Base-by-base conservation (phyloP, 2,888 invertebrate genomes). In the Ptycholaimellus sp. region DNA sequence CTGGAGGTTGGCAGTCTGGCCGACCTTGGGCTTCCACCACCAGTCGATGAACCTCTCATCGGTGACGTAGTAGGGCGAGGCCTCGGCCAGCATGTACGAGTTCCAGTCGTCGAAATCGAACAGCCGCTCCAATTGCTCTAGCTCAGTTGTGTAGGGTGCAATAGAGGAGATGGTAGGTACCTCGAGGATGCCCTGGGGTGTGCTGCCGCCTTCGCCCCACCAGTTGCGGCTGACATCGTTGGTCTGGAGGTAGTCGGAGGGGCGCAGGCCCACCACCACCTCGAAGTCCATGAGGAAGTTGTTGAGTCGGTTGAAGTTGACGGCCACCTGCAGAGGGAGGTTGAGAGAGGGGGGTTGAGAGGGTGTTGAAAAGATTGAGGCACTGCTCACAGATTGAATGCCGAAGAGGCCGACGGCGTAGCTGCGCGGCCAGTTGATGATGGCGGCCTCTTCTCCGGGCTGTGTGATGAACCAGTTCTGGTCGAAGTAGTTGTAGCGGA, bases 31-130 rank as follows among this genome's bases (percentile, higher is more conserved):
- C n/a, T n/a, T 13, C 51, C 52, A 56, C 51, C 51, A 53, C 38
- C 51, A 56, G 40, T 53, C 45, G 37, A 53, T 48, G 35, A 52
- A 53, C 14, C 45, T 41, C 69, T 51, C 56, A 45, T 79, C 73
- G 54, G 73, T 73, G 0, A 74, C 69, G 39, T 87, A 68, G 59
- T 73, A 93, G 0, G 93, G 96, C 37, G 74, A 69, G 59, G 76
- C 96, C 13, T 74, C 70, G 0, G 87, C 90, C 36, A 87, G 72
- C 0, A 87, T 87, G 58, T 82, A 85, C 59, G 83, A 81, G 58
- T 96, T 96, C 93, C 96, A 96, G 58, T 93, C 90, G 58, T 96
- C 87, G 60, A 96, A 90, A 62, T 93, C 93, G n/a, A n/a, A n/a
- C n/a, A n/a, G n/a, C n/a, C n/a, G n/a, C n/a, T n/a, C n/a, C n/a